Conservation (phyloP, 2,888 invertebrate genomes). For the Fragum sueziense region DNA sequence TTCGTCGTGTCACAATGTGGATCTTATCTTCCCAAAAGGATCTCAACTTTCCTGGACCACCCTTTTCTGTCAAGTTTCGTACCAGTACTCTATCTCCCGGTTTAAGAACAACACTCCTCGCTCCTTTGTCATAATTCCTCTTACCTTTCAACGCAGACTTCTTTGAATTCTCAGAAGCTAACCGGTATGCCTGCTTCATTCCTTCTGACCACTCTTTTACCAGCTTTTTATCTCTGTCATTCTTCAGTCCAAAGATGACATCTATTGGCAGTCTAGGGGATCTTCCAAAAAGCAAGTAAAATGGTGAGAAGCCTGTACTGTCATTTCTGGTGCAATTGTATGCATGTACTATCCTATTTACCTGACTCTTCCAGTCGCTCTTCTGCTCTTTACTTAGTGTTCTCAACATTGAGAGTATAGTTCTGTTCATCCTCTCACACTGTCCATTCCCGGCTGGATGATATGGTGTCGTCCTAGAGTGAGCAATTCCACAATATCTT, state of each 20-base stretch:
- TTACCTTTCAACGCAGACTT: constrained; percentile 31
- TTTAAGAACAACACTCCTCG: constrained; percentile 26
- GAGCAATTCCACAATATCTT: constrained; percentile 36
- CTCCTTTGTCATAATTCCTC: constrained; percentile 28
- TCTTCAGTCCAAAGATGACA: constrained; percentile 33
- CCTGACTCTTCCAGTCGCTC: constrained; percentile 50
- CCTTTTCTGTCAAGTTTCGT: constrained; percentile 28
- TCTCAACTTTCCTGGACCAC: constrained; percentile 36
- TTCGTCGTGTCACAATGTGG: constrained; percentile 30
- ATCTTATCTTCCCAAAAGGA: constrained; percentile 41
- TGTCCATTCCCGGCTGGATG: constrained; percentile 57
- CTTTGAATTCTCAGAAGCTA: constrained; percentile 25
- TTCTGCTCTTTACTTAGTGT: constrained; percentile 38
- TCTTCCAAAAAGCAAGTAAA: constrained; percentile 46
- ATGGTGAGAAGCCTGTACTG: constrained; percentile 49
- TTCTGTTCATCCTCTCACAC: constrained; percentile 56
- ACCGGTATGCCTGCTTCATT: constrained; percentile 35
- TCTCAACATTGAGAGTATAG: constrained; percentile 49
- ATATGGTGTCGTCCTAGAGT: constrained; percentile 57
- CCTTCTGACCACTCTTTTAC: constrained; percentile 37
- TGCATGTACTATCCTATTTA: constrained; percentile 52
- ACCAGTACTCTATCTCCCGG: constrained; percentile 41
- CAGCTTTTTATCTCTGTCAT: constrained; percentile 11
- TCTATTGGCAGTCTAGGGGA: constrained; percentile 45
- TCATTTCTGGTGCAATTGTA: constrained; percentile 59